Evolutionary conservation across 2,888 invertebrate species (phyloP).

Genomic region (Cloeon dipterum): DNA sequence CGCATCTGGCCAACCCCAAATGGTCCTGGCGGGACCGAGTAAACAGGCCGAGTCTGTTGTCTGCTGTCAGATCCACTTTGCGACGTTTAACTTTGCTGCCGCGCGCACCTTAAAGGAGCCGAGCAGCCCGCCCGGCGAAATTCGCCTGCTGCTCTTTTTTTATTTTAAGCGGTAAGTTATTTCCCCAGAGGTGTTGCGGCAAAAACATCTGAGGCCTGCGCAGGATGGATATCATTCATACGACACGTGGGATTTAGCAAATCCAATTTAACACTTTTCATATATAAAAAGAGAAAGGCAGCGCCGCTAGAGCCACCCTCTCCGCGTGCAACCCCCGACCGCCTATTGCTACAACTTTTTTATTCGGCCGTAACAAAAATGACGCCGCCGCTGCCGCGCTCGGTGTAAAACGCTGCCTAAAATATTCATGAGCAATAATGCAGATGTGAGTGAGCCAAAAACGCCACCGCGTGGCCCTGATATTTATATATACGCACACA

Average conservation of each 20-base stretch:
- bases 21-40: too few relatives aligned
- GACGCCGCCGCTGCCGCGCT: too few relatives aligned
- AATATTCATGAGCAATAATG: slow-evolving; percentile 11
- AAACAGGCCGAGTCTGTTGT: too few relatives aligned
- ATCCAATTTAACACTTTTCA: slow-evolving; percentile 7
- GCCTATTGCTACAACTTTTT: background rate
- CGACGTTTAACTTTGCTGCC: too few relatives aligned
- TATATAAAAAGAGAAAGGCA: slow-evolving; percentile 5
- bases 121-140: slow-evolving; percentile 20
- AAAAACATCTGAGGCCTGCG: background rate
- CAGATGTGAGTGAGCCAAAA: too few relatives aligned
- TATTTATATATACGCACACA: too few relatives aligned
- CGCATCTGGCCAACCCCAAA: too few relatives aligned
- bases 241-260: slow-evolving; percentile 8
- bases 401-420: background rate
- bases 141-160: slow-evolving; percentile 15
- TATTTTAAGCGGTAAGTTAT: slow-evolving; percentile 1
- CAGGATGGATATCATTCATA: slow-evolving; percentile 8
- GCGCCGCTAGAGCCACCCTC: too few relatives aligned
- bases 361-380: background rate
- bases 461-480: too few relatives aligned
- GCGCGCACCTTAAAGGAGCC: too few relatives aligned
- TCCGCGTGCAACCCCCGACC: background rate
- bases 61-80: slow-evolving; percentile 3
- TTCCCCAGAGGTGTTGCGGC: slow-evolving; percentile 1